Evolutionary conservation across 2,888 invertebrate species (phyloP), one percentile per base, ranked within the genome.

Genomic region (Cinara cedri): DNA sequence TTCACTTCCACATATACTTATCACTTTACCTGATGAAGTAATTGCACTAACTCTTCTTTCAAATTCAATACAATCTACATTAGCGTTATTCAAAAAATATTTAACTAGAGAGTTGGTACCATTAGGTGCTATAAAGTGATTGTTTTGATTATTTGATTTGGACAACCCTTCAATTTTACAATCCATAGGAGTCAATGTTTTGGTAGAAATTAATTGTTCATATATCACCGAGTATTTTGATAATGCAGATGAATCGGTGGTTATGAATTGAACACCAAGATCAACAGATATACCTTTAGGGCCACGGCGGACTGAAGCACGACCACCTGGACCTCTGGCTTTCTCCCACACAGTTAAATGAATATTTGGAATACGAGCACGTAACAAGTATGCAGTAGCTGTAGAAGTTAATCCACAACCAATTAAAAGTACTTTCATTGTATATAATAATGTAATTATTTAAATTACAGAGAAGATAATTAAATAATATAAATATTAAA

Each of bases 221-320:
- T 82, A 82, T 14, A 82, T 72, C 11, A 21, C 51, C 1, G 75
- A 65, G n/a, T 75, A 66, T 10, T 71, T 62, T 21, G 26, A 24
- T 26, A 71, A 34, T 11, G 24, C 26, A 24, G 63, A 42, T 13
- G 44, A 34, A 63, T 80, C 57, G 0, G 81, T 72, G 11, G 72
- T 68, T 11, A 82, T 81, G 26, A 81, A 82, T 62, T 82, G 82
- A 54, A 80, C 80, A 13, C 82, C 82, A 16, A 81, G 65, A 72
- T 82, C 82, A 9, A 80, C 76, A 19, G 60, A 62, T 26, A 71
- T 75, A 13, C 34, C 55, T 13, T 63, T 55, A 8, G 70, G 55
- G 1, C 75, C 70, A 14, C 80, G 60, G 3, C 80, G 72, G 0
- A 82, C 51, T 19, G 82, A 76, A 49, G 80, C 76, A 24, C 82